Conservation (phyloP, 2,888 invertebrate species). For the Chydorus sphaericus region DNA sequence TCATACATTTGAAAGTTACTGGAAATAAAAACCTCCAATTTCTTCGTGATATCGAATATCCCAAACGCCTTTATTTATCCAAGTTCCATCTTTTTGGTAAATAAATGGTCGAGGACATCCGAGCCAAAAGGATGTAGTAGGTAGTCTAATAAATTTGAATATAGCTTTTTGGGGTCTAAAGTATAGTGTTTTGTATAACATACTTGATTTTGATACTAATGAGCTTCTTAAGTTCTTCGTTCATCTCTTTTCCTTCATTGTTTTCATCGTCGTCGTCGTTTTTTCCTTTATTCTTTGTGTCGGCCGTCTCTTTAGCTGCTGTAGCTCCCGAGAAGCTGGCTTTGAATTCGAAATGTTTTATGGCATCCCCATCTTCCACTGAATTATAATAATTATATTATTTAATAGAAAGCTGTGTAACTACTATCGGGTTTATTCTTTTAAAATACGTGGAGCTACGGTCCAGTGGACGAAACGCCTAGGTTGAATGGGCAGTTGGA, state of each 20-base stretch:
- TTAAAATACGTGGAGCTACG: constrained; percentile 1
- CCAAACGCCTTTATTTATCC: constrained; percentile 13
- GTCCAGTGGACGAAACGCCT: constrained; percentile 2
- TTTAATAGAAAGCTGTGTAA: too few species aligned
- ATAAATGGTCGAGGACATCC: constrained; percentile 11
- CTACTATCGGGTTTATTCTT: background rate
- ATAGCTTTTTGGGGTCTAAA: background rate
- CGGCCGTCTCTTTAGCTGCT: background rate
- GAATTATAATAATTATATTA: background rate
- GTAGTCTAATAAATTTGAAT: background rate
- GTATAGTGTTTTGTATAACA: background rate
- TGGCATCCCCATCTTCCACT: background rate
- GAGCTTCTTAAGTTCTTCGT: constrained; percentile 11
- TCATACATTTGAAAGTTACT: background rate
- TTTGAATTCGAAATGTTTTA: background rate
- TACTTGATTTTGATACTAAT: constrained; percentile 12
- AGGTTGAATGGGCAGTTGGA: constrained; percentile 11
- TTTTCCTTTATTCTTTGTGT: background rate
- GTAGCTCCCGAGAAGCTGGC: background rate
- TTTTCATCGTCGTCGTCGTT: constrained; percentile 8
- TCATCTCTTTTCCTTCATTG: background rate
- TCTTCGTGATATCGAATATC: constrained; percentile 13
- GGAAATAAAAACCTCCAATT: background rate
- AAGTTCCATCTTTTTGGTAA: background rate
- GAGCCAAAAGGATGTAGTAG: constrained; percentile 10